These are phyloP conservation scores for Helostoma temminkii DNA, from an alignment of 2,797 vertebrate genomes.

Conservation along the genomic window DNA sequence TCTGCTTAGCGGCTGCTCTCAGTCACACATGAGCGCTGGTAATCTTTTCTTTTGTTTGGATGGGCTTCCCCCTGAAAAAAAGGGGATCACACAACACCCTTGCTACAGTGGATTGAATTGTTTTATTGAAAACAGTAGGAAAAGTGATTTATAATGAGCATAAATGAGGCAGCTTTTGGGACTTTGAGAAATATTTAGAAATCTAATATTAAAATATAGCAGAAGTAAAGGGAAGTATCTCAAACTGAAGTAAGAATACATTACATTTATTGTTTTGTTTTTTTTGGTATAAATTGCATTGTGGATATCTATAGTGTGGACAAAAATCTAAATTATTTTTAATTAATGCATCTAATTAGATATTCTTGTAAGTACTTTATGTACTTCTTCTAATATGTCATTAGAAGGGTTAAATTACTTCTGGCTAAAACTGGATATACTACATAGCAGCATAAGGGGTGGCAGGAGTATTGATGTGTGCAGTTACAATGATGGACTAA, in stretches of 20 bases:
- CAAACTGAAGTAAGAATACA: too few relatives aligned
- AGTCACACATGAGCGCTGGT: conserved; percentile 44
- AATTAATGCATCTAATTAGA: too few relatives aligned
- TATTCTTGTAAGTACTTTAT: neutral
- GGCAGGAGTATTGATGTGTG: neutral
- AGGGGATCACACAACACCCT: conserved; percentile 26
- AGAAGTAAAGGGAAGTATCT: too few relatives aligned
- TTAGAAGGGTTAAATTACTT: conserved; percentile 1
- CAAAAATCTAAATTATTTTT: too few relatives aligned
- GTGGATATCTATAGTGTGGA: too few relatives aligned
- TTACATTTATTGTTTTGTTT: too few relatives aligned
- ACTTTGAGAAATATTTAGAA: conserved; percentile 9
- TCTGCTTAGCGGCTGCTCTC: conserved; percentile 60
- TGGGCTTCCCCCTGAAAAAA: conserved; percentile 15
- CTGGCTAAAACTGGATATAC: conserved; percentile 24
- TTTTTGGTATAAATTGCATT: neutral
- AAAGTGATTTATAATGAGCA: conserved; percentile 22
- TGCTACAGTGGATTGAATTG: conserved; percentile 20
- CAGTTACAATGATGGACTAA: neutral
- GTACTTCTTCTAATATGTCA: neutral
- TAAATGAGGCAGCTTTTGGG: conserved; percentile 30
- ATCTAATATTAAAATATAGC: neutral
- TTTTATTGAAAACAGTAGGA: conserved; percentile 31
- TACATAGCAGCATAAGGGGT: conserved; percentile 3
- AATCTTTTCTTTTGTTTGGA: conserved; percentile 61